These are phyloP conservation scores for Luffia ferchaultella DNA, from an alignment of 2,888 invertebrate species.

Conservation along the genomic window DNA sequence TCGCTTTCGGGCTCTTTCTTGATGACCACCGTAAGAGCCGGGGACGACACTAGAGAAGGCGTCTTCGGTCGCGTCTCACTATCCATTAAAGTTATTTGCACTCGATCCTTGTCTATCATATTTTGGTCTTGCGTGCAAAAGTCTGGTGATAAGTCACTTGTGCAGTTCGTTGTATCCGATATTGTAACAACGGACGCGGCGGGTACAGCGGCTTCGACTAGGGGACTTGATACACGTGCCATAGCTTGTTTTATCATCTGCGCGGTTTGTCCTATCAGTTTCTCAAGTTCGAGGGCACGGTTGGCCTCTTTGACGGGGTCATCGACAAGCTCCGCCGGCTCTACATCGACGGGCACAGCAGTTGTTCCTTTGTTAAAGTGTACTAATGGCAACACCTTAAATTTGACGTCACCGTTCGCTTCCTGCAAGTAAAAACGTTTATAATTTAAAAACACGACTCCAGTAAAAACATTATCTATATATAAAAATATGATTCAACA, in stretches of 20 bases:
- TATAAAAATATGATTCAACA: too few species aligned
- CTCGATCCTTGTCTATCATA: neutral
- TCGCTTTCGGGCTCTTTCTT: neutral
- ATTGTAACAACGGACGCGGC: neutral
- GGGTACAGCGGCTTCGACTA: neutral
- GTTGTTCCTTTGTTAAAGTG: conserved; percentile 32
- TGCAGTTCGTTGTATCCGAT: too few species aligned
- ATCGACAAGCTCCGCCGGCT: conserved; percentile 21
- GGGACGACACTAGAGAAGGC: neutral
- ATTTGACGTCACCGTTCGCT: conserved; percentile 15
- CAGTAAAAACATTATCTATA: too few species aligned
- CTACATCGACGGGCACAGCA: conserved; percentile 24
- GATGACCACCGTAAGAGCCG: neutral
- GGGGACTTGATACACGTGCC: neutral
- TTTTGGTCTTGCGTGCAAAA: too few species aligned
- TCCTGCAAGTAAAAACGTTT: too few species aligned
- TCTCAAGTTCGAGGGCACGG: conserved; percentile 45
- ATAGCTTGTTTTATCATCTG: conserved; percentile 17
- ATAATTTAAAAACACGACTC: too few species aligned
- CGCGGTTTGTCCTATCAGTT: conserved; percentile 35
- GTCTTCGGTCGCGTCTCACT: conserved; percentile 18
- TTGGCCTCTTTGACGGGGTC: conserved; percentile 46
- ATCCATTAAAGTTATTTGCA: neutral
- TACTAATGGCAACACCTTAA: conserved; percentile 40
- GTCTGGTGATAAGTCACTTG: too few species aligned